Base-by-base conservation (phyloP, 1,140 invertebrate genomes). In the Hylaeus volcanicus region DNA sequence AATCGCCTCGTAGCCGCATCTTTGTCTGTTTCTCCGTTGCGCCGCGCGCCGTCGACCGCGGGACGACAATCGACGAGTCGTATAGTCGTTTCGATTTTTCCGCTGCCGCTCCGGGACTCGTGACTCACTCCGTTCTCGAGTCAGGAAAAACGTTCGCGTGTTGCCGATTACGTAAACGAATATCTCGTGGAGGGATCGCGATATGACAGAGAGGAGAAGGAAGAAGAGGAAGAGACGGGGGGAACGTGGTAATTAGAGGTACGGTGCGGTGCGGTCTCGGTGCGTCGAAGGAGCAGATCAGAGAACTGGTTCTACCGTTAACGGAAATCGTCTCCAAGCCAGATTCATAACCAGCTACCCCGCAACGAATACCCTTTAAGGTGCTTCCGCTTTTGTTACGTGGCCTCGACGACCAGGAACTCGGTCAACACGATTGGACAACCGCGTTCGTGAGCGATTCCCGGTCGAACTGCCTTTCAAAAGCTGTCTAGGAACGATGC, bases 161-260 rank as follows among this genome's bases (percentile, higher is more conserved):
- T 86, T 70, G 69, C 51, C 84, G 81, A 83, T 86, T 86, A 80
- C 73, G 64, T 86, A 86, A 86, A 80, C 41, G 70, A 83, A 12
- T 53, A 70, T 72, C 73, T 80, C 43, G 61, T 2, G 45, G 71
- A 6, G 71, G 39, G 55, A 74, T 66, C 78, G 72, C 41, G 63
- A 80, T 51, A 51, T 74, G 72, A 76, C 73, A 45, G 53, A 45
- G n/a, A 12, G 37, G 43, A 37, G 43, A 65, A 41, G 43, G 15
- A 56, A n/a, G 37, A 8, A 15, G 51, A 15, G 8, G 53, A 3
- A 15, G 9, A n/a, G 43, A n/a, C 51, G 55, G 45, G 55, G 45
- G 60, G 70, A 68, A 68, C 55, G 14, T 75, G 51, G 78, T 80
- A 74, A 80, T 80, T 80, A 80, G 78, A 68, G 53, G 63, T 72